Conservation (phyloP, 2,113 vertebrate species). For the Tachysurus fulvidraco region DNA sequence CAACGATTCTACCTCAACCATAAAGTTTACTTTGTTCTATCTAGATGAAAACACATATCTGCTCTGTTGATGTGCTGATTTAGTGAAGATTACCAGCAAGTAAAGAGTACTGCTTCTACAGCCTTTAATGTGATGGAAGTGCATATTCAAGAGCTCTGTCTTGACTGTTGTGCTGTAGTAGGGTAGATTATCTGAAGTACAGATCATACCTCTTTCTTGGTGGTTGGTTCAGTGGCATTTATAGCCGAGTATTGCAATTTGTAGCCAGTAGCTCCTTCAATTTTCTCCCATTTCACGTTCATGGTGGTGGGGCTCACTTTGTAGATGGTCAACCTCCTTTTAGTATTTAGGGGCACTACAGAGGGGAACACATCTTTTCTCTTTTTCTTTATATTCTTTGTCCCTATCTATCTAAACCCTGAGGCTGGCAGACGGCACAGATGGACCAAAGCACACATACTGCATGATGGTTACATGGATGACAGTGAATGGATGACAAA, state of each 20-base stretch:
- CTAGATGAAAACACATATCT: background rate
- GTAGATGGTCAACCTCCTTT: constrained; percentile 82
- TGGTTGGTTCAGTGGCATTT: constrained; percentile 75
- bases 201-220: constrained; percentile 81
- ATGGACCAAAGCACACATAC: constrained; percentile 33
- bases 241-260: constrained; percentile 81
- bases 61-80: background rate
- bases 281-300: constrained; percentile 86
- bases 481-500: constrained; percentile 26
- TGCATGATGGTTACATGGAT: constrained; percentile 30
- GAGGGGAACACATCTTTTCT: constrained; percentile 45
- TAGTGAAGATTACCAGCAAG: background rate
- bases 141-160: background rate
- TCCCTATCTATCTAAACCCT: constrained; percentile 26
- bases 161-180: background rate
- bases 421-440: constrained; percentile 16
- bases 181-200: background rate
- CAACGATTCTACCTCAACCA: background rate
- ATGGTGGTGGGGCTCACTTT: constrained; percentile 84
- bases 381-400: constrained; percentile 29
- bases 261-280: constrained; percentile 84
- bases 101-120: background rate
- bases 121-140: background rate
- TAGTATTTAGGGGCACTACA: constrained; percentile 83
- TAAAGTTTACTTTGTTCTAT: background rate